phyloP scores from a whole-genome alignment of 2,797 vertebrate genomes.

The Hydrolagus colliei region DNA sequence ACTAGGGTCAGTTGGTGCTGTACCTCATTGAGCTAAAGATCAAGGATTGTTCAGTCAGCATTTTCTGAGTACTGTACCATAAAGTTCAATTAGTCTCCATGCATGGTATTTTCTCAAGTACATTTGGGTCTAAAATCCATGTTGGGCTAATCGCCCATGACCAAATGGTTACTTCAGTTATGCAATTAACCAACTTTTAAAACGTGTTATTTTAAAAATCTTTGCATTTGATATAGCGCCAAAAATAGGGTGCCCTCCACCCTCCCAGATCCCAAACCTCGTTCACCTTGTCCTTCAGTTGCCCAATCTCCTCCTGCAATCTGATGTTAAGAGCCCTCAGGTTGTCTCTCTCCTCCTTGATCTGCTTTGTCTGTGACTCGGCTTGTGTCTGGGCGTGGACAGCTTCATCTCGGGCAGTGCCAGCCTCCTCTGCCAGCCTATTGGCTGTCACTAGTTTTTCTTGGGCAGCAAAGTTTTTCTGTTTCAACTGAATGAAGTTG shows the following conservation, averaged over 20 bases:
- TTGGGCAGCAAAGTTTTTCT: conserved; percentile 55
- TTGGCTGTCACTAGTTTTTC: conserved; percentile 55
- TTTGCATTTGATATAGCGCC: too few relatives aligned
- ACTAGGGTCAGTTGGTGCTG: conserved; percentile 50
- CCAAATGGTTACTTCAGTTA: too few relatives aligned
- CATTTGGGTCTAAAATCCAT: too few relatives aligned
- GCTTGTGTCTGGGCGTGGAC: conserved; percentile 50
- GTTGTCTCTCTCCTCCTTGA: conserved; percentile 47
- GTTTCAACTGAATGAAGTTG: conserved; percentile 51
- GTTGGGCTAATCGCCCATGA: too few relatives aligned
- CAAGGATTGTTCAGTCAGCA: neutral
- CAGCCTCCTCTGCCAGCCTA: conserved; percentile 44
- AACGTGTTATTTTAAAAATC: too few relatives aligned
- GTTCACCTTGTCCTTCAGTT: conserved; percentile 52
- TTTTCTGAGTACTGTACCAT: too few relatives aligned
- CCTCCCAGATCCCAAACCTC: too few relatives aligned
- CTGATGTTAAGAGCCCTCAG: conserved; percentile 43
- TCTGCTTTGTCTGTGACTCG: conserved; percentile 45
- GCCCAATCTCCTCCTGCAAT: conserved; percentile 50
- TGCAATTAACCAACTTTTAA: too few relatives aligned
- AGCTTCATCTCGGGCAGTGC: conserved; percentile 45
- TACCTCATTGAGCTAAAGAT: conserved; percentile 48
- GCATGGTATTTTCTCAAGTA: too few relatives aligned
- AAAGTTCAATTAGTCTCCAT: too few relatives aligned
- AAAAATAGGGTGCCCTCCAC: too few relatives aligned